Conservation (phyloP, 2,888 invertebrate genomes). For the Drosophila parthenogenetica region DNA sequence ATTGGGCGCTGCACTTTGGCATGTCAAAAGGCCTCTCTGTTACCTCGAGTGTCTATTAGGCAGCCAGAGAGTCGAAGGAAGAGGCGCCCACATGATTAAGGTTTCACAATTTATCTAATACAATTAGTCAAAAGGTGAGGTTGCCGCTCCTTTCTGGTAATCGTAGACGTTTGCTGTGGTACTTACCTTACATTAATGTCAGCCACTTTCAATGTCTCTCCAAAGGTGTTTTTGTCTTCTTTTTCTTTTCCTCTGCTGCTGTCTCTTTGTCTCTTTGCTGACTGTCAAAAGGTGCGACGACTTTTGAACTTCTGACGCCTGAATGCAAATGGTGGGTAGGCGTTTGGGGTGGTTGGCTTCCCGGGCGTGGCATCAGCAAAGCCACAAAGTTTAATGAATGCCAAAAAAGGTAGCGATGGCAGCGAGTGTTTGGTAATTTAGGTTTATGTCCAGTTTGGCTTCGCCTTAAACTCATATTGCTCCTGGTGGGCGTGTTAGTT, state of each 20-base stretch:
- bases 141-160: conserved; percentile 55
- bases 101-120: conserved; percentile 81
- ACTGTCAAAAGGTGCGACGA: conserved; percentile 64
- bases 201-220: conserved; percentile 38
- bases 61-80: background rate
- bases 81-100: conserved; percentile 77
- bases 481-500: conserved; percentile 30
- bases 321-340: conserved; percentile 43
- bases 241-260: background rate
- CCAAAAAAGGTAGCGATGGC: conserved; percentile 28
- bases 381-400: conserved; percentile 68
- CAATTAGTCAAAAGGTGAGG: conserved; percentile 76
- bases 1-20: conserved; percentile 44
- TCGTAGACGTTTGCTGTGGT: conserved; percentile 64
- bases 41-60: conserved; percentile 13
- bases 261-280: conserved; percentile 2
- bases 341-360: conserved; percentile 8
- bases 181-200: conserved; percentile 59
- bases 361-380: conserved; percentile 46
- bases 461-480: conserved; percentile 13
- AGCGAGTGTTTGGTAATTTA: conserved; percentile 53
- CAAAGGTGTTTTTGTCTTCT: conserved; percentile 11
- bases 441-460: conserved; percentile 52
- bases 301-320: conserved; percentile 74
- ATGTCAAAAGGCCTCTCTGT: conserved; percentile 26